Evolutionary conservation across 2,113 vertebrate genomes (phyloP).

Genomic region (Ranitomeya imitator): DNA sequence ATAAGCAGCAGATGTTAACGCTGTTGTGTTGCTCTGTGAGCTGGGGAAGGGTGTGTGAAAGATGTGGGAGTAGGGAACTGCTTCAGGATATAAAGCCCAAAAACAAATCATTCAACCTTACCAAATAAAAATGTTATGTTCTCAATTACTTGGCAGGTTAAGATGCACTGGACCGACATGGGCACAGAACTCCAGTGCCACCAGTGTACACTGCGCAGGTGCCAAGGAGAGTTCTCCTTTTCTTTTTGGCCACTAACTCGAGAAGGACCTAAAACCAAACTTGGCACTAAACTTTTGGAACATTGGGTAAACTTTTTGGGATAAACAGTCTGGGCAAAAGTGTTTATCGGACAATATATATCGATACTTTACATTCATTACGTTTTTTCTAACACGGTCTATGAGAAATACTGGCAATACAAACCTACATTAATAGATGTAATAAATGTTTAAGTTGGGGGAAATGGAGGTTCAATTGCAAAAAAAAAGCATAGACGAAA

Average conservation of each 20-base stretch:
- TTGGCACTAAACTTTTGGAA: neutral
- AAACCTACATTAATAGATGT: too few relatives aligned
- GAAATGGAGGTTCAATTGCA: too few relatives aligned
- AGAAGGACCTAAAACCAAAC: neutral
- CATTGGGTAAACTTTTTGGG: neutral
- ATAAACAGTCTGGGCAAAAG: too few relatives aligned
- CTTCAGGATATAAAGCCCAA: conserved; percentile 38
- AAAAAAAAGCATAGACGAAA: too few relatives aligned
- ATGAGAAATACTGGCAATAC: too few relatives aligned
- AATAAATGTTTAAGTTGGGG: too few relatives aligned
- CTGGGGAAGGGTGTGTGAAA: conserved; percentile 55
- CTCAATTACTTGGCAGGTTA: neutral
- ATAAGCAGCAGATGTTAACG: conserved; percentile 55
- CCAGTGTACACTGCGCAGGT: neutral
- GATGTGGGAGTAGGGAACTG: conserved; percentile 47
- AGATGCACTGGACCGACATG: neutral
- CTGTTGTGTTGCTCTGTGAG: conserved; percentile 33
- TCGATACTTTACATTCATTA: too few relatives aligned
- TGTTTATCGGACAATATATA: too few relatives aligned
- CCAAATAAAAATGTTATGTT: conserved; percentile 24
- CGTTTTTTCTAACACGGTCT: too few relatives aligned
- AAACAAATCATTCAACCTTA: conserved; percentile 34
- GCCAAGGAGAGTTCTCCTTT: neutral
- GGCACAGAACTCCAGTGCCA: neutral
- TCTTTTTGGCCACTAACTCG: neutral